Percentiles rank a stretch among this genome's conserved stretches.
Conservation (phyloP, 2,113 vertebrate species). For the Pluvialis apricaria region DNA sequence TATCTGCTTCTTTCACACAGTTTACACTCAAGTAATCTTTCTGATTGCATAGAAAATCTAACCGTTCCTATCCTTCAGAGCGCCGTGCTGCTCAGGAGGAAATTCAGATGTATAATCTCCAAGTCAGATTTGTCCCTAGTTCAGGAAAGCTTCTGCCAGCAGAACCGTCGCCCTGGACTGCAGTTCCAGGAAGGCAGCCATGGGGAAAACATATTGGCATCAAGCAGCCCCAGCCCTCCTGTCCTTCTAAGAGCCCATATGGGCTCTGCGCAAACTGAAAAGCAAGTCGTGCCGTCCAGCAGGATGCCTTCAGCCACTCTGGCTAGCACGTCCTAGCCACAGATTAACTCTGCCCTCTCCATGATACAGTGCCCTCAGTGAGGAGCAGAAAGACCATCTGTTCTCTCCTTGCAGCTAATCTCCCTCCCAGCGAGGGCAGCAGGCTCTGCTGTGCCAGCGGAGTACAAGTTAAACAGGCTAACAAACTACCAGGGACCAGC, state of each 20-base stretch:
- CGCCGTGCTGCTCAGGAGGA: neutral
- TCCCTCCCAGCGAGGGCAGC: neutral
- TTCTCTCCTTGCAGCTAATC: neutral
- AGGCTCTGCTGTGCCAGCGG: rapidly evolving
- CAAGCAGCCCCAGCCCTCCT: neutral
- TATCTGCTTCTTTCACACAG: neutral
- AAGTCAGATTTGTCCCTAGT: neutral
- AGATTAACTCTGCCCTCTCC: neutral
- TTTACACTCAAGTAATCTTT: neutral
- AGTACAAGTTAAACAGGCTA: neutral
- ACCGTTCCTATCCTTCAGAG: neutral
- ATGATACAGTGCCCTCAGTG: neutral
- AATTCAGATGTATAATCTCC: neutral
- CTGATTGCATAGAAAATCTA: neutral
- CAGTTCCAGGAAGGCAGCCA: neutral
- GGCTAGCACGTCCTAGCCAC: neutral
- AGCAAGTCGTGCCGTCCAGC: rapidly evolving
- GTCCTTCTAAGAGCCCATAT: neutral
- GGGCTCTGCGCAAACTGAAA: neutral
- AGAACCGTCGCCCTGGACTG: neutral
- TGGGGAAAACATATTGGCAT: neutral
- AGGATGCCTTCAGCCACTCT: neutral
- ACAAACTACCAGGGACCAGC: neutral
- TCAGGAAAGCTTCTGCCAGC: neutral
- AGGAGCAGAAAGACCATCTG: neutral